Percentiles rank a stretch among this genome's conserved stretches.
These are phyloP conservation scores for Bagarius yarrelli DNA, from an alignment of 2,113 vertebrate genomes.

Conservation along the genomic window DNA sequence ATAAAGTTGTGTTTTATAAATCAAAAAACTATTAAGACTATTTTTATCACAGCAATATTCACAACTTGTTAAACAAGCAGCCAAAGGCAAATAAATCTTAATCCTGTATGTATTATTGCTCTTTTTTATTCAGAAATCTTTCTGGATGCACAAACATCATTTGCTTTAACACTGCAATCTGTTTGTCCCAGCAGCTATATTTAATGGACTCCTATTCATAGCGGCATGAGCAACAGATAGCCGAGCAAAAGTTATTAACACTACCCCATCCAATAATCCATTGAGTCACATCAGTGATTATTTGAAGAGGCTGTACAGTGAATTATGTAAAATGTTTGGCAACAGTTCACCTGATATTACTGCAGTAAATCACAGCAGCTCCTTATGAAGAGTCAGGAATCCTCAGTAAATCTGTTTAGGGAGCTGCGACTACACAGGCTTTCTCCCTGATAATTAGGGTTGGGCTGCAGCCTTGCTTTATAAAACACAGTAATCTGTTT, in stretches of 20 bases:
- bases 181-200: constrained; percentile 69
- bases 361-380: constrained; percentile 68
- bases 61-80: constrained; percentile 59
- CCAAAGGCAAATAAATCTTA: constrained; percentile 69
- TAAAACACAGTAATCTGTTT: constrained; percentile 46
- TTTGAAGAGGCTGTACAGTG: constrained; percentile 59
- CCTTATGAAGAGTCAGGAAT: constrained; percentile 62
- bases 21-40: constrained; percentile 54
- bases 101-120: constrained; percentile 68
- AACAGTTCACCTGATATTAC: constrained; percentile 67
- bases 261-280: constrained; percentile 63
- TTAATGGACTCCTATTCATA: constrained; percentile 69
- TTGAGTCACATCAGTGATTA: constrained; percentile 63
- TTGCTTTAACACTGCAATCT: constrained; percentile 74
- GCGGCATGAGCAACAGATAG: constrained; percentile 55
- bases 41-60: constrained; percentile 68
- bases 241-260: constrained; percentile 63
- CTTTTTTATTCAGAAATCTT: constrained; percentile 72
- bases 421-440: constrained; percentile 24
- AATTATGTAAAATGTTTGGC: constrained; percentile 69
- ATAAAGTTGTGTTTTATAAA: constrained; percentile 58
- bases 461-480: constrained; percentile 41
- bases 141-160: constrained; percentile 69
- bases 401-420: constrained; percentile 65
- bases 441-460: constrained; percentile 42